Conservation (phyloP, 1,140 invertebrate species). For the Drosophila aff. region DNA sequence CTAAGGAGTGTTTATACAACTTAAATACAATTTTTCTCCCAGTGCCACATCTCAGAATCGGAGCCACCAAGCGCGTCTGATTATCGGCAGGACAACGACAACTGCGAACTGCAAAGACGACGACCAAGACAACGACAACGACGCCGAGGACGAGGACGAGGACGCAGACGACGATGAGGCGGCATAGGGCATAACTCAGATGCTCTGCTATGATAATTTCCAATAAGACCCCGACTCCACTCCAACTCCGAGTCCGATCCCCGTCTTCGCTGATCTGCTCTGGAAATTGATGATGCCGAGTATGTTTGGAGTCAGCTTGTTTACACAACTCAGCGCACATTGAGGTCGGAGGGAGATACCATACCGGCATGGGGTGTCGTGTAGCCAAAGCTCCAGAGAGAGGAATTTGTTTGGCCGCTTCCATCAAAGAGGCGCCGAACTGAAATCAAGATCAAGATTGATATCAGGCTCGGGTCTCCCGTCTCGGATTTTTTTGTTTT, state of each 20-base stretch:
- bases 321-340: conserved; percentile 84
- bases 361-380: conserved; percentile 40
- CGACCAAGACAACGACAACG: conserved; percentile 22
- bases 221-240: conserved; percentile 56
- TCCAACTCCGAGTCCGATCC: neutral
- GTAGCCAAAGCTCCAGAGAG: conserved; percentile 55
- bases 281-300: conserved; percentile 80
- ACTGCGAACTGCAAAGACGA: conserved; percentile 36
- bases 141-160: conserved; percentile 17
- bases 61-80: conserved; percentile 81
- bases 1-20: neutral
- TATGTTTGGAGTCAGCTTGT: conserved; percentile 84
- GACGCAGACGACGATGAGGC: conserved; percentile 30
- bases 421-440: conserved; percentile 78
- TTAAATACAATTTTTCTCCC: neutral
- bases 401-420: conserved; percentile 64
- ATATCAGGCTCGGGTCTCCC: conserved; percentile 56
- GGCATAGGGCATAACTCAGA: conserved; percentile 82
- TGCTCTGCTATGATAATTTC: conserved; percentile 84
- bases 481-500: conserved; percentile 19
- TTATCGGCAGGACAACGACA: conserved; percentile 77
- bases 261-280: conserved; percentile 34
- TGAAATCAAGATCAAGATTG: conserved; percentile 82
- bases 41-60: conserved; percentile 43
- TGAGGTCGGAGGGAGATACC: conserved; percentile 65